phyloP scores from a whole-genome alignment of 2,888 invertebrate genomes.

The Brenthis hecate region DNA sequence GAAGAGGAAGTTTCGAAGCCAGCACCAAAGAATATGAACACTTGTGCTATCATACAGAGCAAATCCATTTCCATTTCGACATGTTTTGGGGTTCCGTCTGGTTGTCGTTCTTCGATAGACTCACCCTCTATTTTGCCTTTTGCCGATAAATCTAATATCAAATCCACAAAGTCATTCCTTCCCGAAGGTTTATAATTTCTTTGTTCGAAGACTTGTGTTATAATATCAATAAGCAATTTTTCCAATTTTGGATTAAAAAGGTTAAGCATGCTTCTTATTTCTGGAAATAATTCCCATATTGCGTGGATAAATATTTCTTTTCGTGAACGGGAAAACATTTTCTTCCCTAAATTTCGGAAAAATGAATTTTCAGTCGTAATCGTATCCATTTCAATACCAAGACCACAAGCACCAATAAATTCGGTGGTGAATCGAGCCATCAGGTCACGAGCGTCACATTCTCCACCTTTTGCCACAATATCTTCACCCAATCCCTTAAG shows the following conservation, averaged over 20 bases:
- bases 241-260: conserved; percentile 42
- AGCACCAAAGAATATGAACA: conserved; percentile 67
- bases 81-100: conserved; percentile 53
- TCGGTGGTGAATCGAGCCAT: conserved; percentile 58
- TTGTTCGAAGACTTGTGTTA: conserved; percentile 52
- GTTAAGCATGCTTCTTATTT: conserved; percentile 43
- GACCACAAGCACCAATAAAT: conserved; percentile 57
- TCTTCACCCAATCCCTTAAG: conserved; percentile 45
- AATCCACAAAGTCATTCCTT: conserved; percentile 54
- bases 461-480: conserved; percentile 45
- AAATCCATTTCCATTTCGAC: conserved; percentile 56
- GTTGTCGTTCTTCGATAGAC: conserved; percentile 53
- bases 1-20: conserved; percentile 76
- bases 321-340: conserved; percentile 47
- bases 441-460: conserved; percentile 48
- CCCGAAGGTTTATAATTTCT: conserved; percentile 57
- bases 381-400: conserved; percentile 52
- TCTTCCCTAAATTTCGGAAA: conserved; percentile 48
- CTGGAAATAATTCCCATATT: conserved; percentile 55
- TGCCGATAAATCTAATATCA: conserved; percentile 49
- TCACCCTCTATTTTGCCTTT: conserved; percentile 59
- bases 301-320: conserved; percentile 41
- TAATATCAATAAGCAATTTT: conserved; percentile 45
- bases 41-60: conserved; percentile 55
- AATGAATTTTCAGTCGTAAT: conserved; percentile 51